Percentiles rank a stretch among this genome's conserved stretches.
These are phyloP conservation scores for Xanthia togata DNA, from an alignment of 2,888 invertebrate genomes.

Conservation along the genomic window DNA sequence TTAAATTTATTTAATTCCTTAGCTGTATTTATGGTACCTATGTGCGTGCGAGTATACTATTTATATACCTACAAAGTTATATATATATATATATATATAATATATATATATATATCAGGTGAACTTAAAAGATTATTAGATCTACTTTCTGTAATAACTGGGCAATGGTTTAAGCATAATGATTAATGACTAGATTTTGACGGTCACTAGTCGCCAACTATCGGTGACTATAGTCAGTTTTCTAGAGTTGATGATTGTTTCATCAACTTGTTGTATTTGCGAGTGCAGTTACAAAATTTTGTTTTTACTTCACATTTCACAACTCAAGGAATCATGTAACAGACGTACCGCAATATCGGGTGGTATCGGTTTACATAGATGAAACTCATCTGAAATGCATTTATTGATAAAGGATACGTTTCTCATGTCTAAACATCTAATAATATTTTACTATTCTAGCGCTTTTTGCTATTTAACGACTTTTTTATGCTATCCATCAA, in stretches of 20 bases:
- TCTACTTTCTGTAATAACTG: not conserved
- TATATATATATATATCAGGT: not conserved
- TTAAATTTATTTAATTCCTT: constrained; percentile 9
- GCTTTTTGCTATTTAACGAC: constrained; percentile 20
- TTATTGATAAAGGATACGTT: constrained; percentile 2
- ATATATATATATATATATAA: not conserved
- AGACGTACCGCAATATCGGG: not conserved
- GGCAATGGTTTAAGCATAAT: not conserved
- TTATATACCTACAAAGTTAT: not conserved
- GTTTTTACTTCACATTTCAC: not conserved
- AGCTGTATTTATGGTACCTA: not conserved
- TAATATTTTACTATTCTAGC: constrained; percentile 27
- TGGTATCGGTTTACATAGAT: not conserved
- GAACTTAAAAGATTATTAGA: not conserved
- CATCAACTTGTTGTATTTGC: not conserved
- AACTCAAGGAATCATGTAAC: not conserved
- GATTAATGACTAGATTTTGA: not conserved
- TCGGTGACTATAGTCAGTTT: not conserved
- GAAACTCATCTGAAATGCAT: not conserved
- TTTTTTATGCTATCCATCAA: not conserved
- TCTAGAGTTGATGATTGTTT: not conserved
- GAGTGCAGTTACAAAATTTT: not conserved
- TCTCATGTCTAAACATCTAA: not conserved
- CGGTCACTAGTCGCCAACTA: not conserved
- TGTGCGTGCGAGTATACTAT: not conserved